A percentile compares a stretch with the other conserved stretches of the same genome.
These are phyloP conservation scores for Dipus sagitta DNA, from an alignment of 2,797 vertebrate genomes.

Conservation along the genomic window DNA sequence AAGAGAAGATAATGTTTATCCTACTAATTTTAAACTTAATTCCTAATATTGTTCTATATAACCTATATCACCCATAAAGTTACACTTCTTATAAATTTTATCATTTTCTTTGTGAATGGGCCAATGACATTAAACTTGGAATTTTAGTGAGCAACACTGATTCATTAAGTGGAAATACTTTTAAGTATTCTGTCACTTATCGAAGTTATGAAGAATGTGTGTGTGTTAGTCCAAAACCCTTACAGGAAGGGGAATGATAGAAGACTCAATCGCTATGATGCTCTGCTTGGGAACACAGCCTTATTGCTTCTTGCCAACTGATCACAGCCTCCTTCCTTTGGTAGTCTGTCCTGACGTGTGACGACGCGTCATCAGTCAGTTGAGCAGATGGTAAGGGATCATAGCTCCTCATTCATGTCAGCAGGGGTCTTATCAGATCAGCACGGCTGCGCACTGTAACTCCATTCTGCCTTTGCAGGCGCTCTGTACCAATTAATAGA, in stretches of 20 bases:
- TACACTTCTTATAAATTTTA: not conserved
- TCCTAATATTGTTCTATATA: not conserved
- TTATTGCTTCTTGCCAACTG: not conserved
- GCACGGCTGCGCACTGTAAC: constrained; percentile 28
- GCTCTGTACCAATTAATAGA: constrained; percentile 53
- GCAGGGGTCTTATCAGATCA: constrained; percentile 60
- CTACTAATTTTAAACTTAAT: not conserved
- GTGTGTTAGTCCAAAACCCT: not conserved
- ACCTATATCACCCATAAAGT: not conserved
- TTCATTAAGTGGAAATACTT: constrained; percentile 13
- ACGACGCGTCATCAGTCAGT: constrained; percentile 66
- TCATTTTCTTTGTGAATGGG: not conserved
- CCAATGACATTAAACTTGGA: not conserved
- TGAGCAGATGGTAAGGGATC: constrained; percentile 70
- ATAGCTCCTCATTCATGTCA: constrained; percentile 63
- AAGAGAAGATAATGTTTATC: not conserved
- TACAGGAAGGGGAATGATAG: not conserved
- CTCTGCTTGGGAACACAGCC: constrained; percentile 14
- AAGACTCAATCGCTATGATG: not conserved
- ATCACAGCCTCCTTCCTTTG: not conserved
- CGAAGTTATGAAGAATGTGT: not conserved
- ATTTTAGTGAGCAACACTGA: constrained; percentile 25
- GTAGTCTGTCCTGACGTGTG: not conserved
- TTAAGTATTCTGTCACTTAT: not conserved
- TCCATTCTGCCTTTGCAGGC: constrained; percentile 57